A percentile compares a stretch with the other conserved stretches of the same genome.
Conservation (phyloP, 2,113 vertebrate species). For the Corythornis vintsioides region DNA sequence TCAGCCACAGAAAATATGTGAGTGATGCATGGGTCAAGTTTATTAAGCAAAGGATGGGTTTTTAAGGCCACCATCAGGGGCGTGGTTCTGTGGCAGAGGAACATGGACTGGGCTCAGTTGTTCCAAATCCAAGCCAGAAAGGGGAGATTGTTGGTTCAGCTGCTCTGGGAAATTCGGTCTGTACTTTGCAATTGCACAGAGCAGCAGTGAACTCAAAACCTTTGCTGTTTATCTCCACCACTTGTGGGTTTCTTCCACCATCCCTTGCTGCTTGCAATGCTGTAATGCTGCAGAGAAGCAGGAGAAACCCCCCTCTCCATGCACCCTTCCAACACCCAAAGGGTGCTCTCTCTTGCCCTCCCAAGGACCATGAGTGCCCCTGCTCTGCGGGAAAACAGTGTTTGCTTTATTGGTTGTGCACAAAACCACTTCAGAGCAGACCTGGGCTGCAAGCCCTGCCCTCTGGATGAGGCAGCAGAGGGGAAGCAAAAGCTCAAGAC, state of each 20-base stretch:
- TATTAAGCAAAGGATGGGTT: neutral
- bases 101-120: neutral
- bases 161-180: neutral
- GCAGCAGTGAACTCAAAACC: neutral
- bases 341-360: neutral
- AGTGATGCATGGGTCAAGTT: neutral
- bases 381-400: neutral
- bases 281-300: neutral
- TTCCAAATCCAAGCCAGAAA: neutral
- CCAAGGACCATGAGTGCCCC: neutral
- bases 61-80: no score
- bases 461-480: neutral
- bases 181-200: neutral
- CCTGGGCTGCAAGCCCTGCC: neutral
- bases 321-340: neutral
- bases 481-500: neutral
- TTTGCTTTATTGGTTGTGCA: conserved; percentile 7
- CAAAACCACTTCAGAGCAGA: neutral
- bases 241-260: neutral
- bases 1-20: neutral
- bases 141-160: neutral
- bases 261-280: neutral
- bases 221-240: neutral
- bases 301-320: neutral
- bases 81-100: neutral